Base-by-base conservation (phyloP, 2,888 invertebrate genomes). In the Eucera pruinosa region DNA sequence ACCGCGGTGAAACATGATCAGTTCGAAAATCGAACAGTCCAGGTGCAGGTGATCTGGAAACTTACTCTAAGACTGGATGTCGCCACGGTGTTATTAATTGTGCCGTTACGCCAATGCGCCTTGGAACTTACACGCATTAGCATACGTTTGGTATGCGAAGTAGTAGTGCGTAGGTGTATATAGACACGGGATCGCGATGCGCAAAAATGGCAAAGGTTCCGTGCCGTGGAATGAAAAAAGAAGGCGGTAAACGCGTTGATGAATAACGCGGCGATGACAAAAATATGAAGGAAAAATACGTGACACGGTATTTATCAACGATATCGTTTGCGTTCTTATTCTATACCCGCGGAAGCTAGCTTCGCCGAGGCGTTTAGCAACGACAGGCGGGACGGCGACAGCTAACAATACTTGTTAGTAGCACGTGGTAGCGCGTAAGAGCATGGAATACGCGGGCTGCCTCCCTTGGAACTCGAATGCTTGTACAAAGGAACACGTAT, bases 131-230 rank as follows among this genome's bases (percentile, higher is more conserved):
- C 30, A 27, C 50, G 65, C 60, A 78, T 79, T 78, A 78, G 79
- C 79, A 78, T 78, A 79, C 45, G 79, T 52, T 68, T 30, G 78
- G 78, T 65, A 79, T 79, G 78, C 79, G 64, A 41, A 20, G 36
- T 67, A 39, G 76, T 55, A 41, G 36, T 33, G 78, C 78, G 79
- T 79, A 39, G 79, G 79, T 65, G 79, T 78, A 47, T 50, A 66
- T 50, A 64, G 71, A 76, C 54, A 65, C 50, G 57, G 52, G 48
- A 20, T 30, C 41, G 18, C 47, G 60, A 58, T 54, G 55, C 52
- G 58, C 48, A 67, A 78, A 79, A 78, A 71, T 77, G 66, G 66
- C 62, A 47, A 66, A 30, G 64, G 39, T 48, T 41, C 52, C 15
- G 54, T n/a, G 30, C 52, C 15, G 58, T 13, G 45, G 48, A 67